phyloP scores from a whole-genome alignment of 2,797 vertebrate species.

The Spinus olivaceus region DNA sequence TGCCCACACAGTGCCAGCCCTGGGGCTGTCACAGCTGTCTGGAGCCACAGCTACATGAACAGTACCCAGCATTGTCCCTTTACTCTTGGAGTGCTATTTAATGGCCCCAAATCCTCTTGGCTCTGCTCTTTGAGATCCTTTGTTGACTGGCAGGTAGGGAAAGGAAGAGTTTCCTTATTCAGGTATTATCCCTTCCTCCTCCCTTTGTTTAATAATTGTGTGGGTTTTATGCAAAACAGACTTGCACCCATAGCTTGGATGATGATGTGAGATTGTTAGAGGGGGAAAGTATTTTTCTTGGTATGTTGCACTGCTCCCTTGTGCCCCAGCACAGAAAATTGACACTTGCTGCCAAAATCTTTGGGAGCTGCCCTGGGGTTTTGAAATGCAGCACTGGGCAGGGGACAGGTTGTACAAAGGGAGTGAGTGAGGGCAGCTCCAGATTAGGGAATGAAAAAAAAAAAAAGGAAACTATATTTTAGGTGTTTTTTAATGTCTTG shows the following conservation, averaged over 20 bases:
- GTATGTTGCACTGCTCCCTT: accelerated
- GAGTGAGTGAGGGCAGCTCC: not conserved
- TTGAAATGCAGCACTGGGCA: not conserved
- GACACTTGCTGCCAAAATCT: not conserved
- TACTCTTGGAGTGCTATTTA: not conserved
- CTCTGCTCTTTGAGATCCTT: not conserved
- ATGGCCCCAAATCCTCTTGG: not conserved
- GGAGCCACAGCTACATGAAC: not conserved
- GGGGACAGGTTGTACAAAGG: not conserved
- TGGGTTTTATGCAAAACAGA: accelerated
- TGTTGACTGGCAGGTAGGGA: not conserved
- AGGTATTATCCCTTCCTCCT: not conserved
- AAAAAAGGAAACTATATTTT: not conserved
- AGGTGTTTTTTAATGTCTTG: not conserved
- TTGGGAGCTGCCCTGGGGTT: not conserved
- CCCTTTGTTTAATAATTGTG: not conserved
- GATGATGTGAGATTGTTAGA: not conserved
- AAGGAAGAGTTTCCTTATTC: not conserved
- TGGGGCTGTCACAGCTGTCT: not conserved
- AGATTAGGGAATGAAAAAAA: not conserved
- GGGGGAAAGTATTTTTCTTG: not conserved
- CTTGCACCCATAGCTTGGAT: accelerated
- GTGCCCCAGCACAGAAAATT: not conserved
- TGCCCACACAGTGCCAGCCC: not conserved
- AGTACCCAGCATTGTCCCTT: not conserved